Percentiles rank a stretch among this genome's conserved stretches.
These are phyloP conservation scores for Nephrotoma appendiculata DNA, from an alignment of 2,888 invertebrate genomes.

Conservation along the genomic window DNA sequence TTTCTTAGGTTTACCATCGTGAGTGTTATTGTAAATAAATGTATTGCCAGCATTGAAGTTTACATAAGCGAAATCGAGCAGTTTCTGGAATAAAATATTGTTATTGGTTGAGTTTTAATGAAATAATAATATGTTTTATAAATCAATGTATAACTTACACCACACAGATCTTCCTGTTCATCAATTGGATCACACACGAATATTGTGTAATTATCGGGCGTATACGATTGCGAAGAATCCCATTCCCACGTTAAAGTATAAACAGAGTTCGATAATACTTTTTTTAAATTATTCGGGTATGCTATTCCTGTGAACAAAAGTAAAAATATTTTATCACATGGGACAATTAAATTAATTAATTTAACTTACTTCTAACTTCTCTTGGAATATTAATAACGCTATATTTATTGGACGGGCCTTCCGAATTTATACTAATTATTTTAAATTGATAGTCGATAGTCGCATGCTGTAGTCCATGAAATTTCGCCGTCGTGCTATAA, in stretches of 20 bases:
- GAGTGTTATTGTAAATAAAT: slow-evolving; percentile 39
- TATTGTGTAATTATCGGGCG: not conserved
- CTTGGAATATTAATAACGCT: not conserved
- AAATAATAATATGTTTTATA: too few species aligned
- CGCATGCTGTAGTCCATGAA: not conserved
- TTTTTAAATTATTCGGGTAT: not conserved
- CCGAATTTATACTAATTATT: not conserved
- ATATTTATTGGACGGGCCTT: not conserved
- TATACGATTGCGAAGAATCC: not conserved
- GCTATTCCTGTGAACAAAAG: not conserved
- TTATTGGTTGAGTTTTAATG: too few species aligned
- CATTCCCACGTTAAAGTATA: not conserved
- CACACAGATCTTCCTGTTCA: not conserved
- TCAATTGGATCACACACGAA: not conserved
- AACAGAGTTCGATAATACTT: not conserved
- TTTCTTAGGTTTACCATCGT: not conserved
- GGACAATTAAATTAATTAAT: not conserved
- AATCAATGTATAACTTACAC: not conserved
- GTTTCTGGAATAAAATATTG: slow-evolving; percentile 15
- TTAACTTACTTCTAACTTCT: not conserved
- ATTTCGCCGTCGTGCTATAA: slow-evolving; percentile 5
- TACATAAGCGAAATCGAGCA: slow-evolving; percentile 7
- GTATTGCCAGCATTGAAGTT: not conserved
- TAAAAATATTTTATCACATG: not conserved
- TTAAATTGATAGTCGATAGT: slow-evolving; percentile 20